Evolutionary conservation across 2,888 invertebrate genomes (phyloP).

Genomic region (Coremacera marginata): DNA sequence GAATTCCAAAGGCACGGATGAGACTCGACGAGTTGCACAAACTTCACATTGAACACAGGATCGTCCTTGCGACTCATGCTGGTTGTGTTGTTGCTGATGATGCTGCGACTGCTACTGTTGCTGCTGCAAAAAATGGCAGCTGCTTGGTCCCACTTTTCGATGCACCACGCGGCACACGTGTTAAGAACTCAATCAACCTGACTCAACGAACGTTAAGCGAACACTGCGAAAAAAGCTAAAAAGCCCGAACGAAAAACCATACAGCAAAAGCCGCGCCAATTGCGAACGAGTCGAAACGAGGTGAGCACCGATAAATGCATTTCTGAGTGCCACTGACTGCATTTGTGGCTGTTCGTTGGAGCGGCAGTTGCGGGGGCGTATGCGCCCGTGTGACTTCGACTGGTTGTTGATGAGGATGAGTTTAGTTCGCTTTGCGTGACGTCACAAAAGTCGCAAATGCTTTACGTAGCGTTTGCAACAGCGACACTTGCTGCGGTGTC

Average conservation of each 20-base stretch:
- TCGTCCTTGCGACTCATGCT: conserved; percentile 65
- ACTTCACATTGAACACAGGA: conserved; percentile 65
- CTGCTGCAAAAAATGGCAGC: conserved; percentile 3
- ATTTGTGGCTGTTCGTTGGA: conserved; percentile 11
- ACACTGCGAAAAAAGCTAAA: conserved; percentile 64
- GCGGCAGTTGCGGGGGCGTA: background rate
- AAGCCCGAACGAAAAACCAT: conserved; percentile 38
- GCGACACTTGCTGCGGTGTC: conserved; percentile 7
- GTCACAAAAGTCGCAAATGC: conserved; percentile 6
- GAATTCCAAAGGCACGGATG: conserved; percentile 65
- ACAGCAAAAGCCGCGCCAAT: conserved; percentile 48
- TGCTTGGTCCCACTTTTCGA: conserved; percentile 1
- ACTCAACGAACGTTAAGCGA: conserved; percentile 65
- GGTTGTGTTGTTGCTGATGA: conserved; percentile 39
- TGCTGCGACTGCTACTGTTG: conserved; percentile 29
- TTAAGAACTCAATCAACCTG: conserved; percentile 55
- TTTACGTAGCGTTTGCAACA: conserved; percentile 3
- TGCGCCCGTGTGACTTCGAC: background rate
- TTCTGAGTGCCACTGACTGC: conserved; percentile 3
- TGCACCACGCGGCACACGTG: conserved; percentile 44
- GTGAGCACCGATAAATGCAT: conserved; percentile 14
- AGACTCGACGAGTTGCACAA: conserved; percentile 63
- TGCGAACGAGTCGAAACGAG: conserved; percentile 16
- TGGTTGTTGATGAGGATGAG: background rate
- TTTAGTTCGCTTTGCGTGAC: background rate